phyloP scores from a whole-genome alignment of 92 coral and sea anemone species.

The Ricordea florida region DNA sequence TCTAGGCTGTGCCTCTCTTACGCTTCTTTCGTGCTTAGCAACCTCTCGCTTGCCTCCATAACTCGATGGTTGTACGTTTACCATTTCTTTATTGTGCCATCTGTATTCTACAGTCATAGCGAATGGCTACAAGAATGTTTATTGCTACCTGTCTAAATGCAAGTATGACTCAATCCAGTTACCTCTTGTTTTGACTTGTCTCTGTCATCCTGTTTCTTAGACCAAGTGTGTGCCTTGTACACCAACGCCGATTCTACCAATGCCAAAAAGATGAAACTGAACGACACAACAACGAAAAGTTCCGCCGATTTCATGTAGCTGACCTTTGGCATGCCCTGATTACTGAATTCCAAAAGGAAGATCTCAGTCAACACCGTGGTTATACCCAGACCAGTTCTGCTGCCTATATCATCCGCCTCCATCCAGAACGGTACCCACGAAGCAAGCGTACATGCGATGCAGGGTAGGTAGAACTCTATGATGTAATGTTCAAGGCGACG shows the following conservation, averaged over 20 bases:
- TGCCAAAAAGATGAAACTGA: slow-evolving; percentile 66
- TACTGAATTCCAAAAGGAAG: slow-evolving; percentile 69
- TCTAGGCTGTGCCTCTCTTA: no score
- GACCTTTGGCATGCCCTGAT: slow-evolving; percentile 65
- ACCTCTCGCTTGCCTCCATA: no score
- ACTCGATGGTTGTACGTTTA: no score
- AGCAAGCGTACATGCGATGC: slow-evolving; percentile 52
- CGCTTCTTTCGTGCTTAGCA: no score
- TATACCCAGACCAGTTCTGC: slow-evolving; percentile 45
- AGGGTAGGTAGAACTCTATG: slow-evolving; percentile 65
- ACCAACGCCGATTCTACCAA: slow-evolving; percentile 61
- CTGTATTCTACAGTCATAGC: no score
- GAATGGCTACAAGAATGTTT: no score
- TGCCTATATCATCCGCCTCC: slow-evolving; percentile 55
- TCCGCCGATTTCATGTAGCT: slow-evolving; percentile 80
- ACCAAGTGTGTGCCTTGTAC: slow-evolving; percentile 5
- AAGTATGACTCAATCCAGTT: no score
- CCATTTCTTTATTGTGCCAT: no score
- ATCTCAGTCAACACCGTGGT: slow-evolving; percentile 74
- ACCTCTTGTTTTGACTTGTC: no score
- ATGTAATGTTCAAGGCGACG: slow-evolving; percentile 65
- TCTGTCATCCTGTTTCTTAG: neutral
- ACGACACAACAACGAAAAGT: slow-evolving; percentile 61
- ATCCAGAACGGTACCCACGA: slow-evolving; percentile 86
- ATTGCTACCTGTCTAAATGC: no score